Percentiles rank a stretch among this genome's conserved stretches.
These are phyloP conservation scores for Drosophila funebris DNA, from an alignment of 1,140 invertebrate species.

Conservation along the genomic window DNA sequence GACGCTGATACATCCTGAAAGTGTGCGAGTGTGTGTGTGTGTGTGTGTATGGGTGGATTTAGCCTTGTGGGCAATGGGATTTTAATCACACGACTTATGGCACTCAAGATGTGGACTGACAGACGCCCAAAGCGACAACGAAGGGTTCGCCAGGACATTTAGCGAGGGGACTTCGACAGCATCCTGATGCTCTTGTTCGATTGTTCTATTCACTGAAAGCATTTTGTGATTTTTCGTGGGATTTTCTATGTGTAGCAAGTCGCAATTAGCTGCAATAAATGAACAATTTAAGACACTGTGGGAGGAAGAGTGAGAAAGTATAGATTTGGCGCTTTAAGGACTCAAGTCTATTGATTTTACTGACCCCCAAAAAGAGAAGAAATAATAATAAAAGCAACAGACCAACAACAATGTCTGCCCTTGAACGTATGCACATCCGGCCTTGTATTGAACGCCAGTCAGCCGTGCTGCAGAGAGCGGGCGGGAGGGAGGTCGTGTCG, in stretches of 20 bases:
- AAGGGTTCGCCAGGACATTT: conserved; percentile 54
- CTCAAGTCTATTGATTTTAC: conserved; percentile 53
- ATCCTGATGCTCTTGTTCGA: conserved; percentile 53
- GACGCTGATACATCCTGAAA: conserved; percentile 26
- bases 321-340: conserved; percentile 29
- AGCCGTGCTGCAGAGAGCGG: conserved; percentile 7
- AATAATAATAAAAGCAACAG: background rate
- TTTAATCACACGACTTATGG: conserved; percentile 84
- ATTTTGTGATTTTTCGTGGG: conserved; percentile 79
- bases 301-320: background rate
- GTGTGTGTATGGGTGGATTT: conserved; percentile 60
- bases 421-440: conserved; percentile 77
- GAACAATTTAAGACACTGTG: conserved; percentile 72
- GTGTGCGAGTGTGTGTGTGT: conserved; percentile 19
- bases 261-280: conserved; percentile 84
- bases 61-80: conserved; percentile 82
- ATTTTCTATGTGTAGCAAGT: conserved; percentile 56
- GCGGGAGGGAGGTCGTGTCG: conserved; percentile 16
- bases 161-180: conserved; percentile 46
- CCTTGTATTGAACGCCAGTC: conserved; percentile 43
- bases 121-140: conserved; percentile 57
- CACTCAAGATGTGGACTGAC: conserved; percentile 83
- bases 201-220: conserved; percentile 60
- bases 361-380: conserved; percentile 33
- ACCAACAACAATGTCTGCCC: conserved; percentile 42